Evolutionary conservation across 2,888 invertebrate species (phyloP).

Genomic region (Augochlorella aurata): DNA sequence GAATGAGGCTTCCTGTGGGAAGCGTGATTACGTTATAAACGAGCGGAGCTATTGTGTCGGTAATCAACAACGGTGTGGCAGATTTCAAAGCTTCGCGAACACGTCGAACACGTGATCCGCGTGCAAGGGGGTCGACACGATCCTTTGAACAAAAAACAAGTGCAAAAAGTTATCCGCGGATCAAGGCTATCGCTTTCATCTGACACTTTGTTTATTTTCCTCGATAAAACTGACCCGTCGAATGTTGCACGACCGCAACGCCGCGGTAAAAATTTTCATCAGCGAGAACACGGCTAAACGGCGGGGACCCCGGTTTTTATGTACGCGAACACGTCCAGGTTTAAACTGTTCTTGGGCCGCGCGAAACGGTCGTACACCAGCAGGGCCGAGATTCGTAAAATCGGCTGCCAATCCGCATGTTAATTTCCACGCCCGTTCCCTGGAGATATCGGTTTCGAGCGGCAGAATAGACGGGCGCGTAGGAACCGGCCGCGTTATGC

Average conservation of each 20-base stretch:
- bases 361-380: background rate
- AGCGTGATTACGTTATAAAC: background rate
- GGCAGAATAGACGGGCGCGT: background rate
- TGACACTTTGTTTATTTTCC: too few species aligned
- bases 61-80: background rate
- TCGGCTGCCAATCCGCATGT: constrained; percentile 18
- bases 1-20: background rate
- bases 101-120: background rate
- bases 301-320: background rate
- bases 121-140: background rate
- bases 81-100: background rate
- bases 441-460: constrained; percentile 25
- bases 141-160: background rate
- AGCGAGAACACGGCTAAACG: background rate
- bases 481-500: background rate
- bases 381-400: background rate
- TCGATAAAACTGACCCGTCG: background rate
- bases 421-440: constrained; percentile 33
- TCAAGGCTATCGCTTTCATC: background rate
- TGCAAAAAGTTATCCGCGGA: background rate
- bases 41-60: background rate
- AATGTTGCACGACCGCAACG: background rate
- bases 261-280: background rate
- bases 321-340: background rate
- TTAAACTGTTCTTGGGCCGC: background rate